Evolutionary conservation across 2,113 vertebrate genomes (phyloP), one percentile per base, ranked within the genome.

Genomic region (Lophotis ruficrista): DNA sequence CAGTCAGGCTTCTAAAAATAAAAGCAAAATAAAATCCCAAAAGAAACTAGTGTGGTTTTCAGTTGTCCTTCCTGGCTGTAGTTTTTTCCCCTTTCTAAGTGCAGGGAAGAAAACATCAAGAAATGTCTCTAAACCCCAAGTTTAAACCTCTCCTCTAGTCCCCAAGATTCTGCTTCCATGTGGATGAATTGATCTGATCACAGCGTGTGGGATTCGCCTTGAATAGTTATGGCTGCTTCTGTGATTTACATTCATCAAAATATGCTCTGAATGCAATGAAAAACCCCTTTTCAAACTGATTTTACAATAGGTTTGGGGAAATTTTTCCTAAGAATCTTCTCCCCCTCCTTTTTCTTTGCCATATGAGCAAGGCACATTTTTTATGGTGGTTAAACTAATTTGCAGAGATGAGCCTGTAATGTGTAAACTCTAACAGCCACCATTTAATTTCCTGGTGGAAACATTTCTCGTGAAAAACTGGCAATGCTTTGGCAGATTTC

Each of bases 341-440:
- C 30, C 47, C 1, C 0, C 11, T 35, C 31, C 10, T 33, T 87
- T 87, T 30, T 73, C 28, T 70, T 83, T 0, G 0, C 23, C 22
- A 5, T 38, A 41, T 16, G 33, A 91, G 22, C 45, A 51, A 33
- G 13, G 9, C 50, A 70, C 23, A 23, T 70, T 89, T 94, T 70
- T 53, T 77, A 45, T n/a, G 25, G 18, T 43, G 16, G 20, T 65
- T 84, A 75, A 69, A 70, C 33, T 75, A 12, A 57, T 50, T 47
- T 33, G 23, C 12, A 7, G 54, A 80, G 70, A 51, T 66, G n/a
- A 81, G 56, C 12, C 65, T 43, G 6, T 65, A 85, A 37, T 53
- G 35, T 15, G 19, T 23, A 37, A 80, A 48, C 25, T 82, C 30
- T 38, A 60, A 53, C 14, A 60, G 35, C 33, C 66, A 71, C 25